phyloP scores from a whole-genome alignment of 2,797 vertebrate species.

The Epinephelus malabaricus region DNA sequence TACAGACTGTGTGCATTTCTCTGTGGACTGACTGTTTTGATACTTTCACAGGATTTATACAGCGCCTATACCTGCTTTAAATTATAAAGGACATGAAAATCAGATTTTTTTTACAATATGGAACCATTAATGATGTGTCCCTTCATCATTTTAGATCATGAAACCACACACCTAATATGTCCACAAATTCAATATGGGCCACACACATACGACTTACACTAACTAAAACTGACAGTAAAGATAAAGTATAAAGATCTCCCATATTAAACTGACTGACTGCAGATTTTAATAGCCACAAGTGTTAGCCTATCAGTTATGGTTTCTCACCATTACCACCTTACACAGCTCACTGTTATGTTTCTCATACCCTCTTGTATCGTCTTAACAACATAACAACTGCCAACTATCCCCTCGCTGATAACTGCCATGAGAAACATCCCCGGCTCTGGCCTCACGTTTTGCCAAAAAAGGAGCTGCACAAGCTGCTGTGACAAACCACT shows the following conservation, averaged over 20 bases:
- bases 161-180: neutral
- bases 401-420: constrained; percentile 56
- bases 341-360: constrained; percentile 4
- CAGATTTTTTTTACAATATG: no score
- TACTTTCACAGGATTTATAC: no score
- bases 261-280: no score
- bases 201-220: no score
- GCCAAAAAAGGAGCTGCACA: constrained; percentile 77
- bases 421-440: constrained; percentile 59
- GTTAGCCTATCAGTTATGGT: no score
- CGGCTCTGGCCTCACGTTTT: constrained; percentile 48
- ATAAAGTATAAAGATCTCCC: neutral
- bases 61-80: no score
- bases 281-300: no score
- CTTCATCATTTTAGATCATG: neutral
- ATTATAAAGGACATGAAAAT: no score
- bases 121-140: no score
- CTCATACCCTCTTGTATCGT: constrained; percentile 9
- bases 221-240: neutral
- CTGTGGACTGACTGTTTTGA: no score
- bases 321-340: no score
- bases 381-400: constrained; percentile 49
- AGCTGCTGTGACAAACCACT: constrained; percentile 51
- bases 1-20: no score
- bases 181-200: neutral